Percentiles rank a stretch among this genome's conserved stretches.
Evolutionary conservation across 2,113 vertebrate species (phyloP).

Genomic region (Xiphorhynchus elegans): DNA sequence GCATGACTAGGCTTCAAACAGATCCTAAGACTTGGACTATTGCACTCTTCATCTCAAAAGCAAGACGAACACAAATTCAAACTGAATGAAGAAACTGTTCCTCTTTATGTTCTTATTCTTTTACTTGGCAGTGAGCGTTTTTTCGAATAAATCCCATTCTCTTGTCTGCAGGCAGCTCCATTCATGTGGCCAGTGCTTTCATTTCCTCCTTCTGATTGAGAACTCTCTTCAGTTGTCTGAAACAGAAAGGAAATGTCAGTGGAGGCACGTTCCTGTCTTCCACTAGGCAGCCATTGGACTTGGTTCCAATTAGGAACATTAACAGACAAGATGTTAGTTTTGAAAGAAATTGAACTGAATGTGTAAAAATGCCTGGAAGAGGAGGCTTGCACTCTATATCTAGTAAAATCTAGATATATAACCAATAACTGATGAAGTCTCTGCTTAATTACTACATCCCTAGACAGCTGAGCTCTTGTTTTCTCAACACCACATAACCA

Average conservation of each 20-base stretch:
- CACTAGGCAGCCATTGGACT: background rate
- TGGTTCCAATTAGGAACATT: background rate
- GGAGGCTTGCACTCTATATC: background rate
- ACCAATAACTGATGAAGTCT: background rate
- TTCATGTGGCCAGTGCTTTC: slow-evolving; percentile 23
- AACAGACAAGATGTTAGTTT: background rate
- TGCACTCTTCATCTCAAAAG: background rate
- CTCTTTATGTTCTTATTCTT: slow-evolving; percentile 78
- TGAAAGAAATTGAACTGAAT: background rate
- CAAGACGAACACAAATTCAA: background rate
- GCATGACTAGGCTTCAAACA: background rate
- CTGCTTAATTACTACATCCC: background rate
- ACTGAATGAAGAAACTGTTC: background rate
- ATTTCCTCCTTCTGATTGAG: background rate
- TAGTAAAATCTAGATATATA: background rate
- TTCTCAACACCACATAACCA: background rate
- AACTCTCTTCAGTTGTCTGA: slow-evolving; percentile 37
- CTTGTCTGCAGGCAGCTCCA: slow-evolving; percentile 64
- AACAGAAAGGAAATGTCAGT: slow-evolving; percentile 22
- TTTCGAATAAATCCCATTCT: slow-evolving; percentile 46
- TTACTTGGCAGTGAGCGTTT: slow-evolving; percentile 66
- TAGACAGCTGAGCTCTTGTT: background rate
- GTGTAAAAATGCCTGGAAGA: background rate
- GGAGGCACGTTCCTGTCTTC: background rate
- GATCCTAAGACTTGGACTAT: background rate